Percentiles rank a stretch among this genome's conserved stretches.
These are phyloP conservation scores for Buteo buteo DNA, from an alignment of 2,113 vertebrate species.

Conservation along the genomic window DNA sequence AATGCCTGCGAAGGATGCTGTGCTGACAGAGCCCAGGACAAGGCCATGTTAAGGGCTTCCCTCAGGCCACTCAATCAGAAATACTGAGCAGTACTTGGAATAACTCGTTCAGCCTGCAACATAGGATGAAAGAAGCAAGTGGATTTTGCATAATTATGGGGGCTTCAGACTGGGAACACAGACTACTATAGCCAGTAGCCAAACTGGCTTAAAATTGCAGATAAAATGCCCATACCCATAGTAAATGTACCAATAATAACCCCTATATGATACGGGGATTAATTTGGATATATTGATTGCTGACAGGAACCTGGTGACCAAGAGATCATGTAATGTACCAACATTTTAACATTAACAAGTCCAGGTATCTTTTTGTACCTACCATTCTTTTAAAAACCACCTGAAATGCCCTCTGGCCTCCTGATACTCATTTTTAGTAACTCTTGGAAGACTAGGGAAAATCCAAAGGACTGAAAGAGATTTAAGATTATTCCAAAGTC, in stretches of 20 bases:
- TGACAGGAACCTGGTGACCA: neutral
- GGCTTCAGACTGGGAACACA: neutral
- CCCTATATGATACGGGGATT: neutral
- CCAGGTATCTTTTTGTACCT: neutral
- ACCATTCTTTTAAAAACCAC: neutral
- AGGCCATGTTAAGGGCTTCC: neutral
- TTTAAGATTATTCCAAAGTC: neutral
- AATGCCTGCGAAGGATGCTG: neutral
- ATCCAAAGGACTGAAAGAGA: neutral
- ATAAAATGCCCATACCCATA: neutral
- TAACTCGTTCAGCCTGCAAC: neutral
- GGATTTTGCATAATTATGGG: neutral
- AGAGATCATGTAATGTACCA: neutral
- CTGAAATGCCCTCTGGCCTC: neutral
- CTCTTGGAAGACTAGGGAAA: neutral
- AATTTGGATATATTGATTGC: neutral
- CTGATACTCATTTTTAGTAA: neutral
- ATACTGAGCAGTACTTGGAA: neutral
- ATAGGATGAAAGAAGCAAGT: neutral
- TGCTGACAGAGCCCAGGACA: neutral
- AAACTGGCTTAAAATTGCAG: neutral
- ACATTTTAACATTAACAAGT: neutral
- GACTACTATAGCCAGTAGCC: neutral
- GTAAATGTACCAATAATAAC: neutral
- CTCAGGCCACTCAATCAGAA: neutral